Evolutionary conservation across 2,113 vertebrate species (phyloP).

Genomic region (Hydropotes inermis): DNA sequence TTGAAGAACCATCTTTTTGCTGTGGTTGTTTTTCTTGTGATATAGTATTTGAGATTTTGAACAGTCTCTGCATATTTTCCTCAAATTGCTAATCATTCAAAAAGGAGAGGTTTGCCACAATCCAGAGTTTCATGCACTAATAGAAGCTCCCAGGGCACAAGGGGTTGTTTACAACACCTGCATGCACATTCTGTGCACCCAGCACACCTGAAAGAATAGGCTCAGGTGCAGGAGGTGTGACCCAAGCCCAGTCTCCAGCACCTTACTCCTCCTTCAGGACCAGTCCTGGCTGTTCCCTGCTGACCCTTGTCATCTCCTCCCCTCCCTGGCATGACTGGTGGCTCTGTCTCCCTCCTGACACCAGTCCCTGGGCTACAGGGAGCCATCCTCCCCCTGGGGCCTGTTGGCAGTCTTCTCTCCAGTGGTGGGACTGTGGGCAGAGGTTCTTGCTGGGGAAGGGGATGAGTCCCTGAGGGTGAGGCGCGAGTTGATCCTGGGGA

Average conservation of each 20-base stretch:
- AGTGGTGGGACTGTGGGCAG: not conserved
- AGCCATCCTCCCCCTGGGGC: not conserved
- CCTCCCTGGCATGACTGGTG: not conserved
- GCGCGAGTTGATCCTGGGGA: not conserved
- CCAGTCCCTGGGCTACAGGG: not conserved
- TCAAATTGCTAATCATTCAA: not conserved
- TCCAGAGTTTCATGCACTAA: not conserved
- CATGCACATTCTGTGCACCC: not conserved
- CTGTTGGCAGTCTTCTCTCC: not conserved
- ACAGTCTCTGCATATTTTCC: not conserved
- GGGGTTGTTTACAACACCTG: accelerated
- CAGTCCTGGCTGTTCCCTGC: not conserved
- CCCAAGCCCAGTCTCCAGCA: not conserved
- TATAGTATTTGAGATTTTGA: not conserved
- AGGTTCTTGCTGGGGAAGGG: not conserved
- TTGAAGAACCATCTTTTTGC: not conserved
- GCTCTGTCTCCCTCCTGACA: not conserved
- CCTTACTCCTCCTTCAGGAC: not conserved
- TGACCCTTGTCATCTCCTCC: not conserved
- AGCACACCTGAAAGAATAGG: not conserved
- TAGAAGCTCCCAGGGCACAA: not conserved
- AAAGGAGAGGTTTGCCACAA: not conserved
- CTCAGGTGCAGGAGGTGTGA: not conserved
- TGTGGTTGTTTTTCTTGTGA: not conserved
- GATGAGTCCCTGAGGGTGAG: not conserved